Evolutionary conservation across 2,113 vertebrate genomes (phyloP), one percentile per base, ranked within the genome.

Genomic region (Capreolus pygargus): DNA sequence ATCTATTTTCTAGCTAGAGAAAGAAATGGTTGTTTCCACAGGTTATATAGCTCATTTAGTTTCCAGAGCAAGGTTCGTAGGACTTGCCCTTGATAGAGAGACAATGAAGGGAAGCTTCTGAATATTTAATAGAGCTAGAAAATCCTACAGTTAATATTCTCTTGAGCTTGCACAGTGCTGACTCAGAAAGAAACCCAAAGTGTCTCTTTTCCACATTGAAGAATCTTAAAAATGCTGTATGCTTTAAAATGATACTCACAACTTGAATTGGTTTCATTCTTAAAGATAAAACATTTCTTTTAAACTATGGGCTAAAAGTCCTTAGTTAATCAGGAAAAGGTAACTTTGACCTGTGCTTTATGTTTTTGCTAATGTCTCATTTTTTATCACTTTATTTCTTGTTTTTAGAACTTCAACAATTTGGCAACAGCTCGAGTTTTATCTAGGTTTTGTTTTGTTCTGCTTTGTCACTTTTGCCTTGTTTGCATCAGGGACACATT

Each of bases 111-210:
- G 96, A 98, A 97, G 79, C 89, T 91, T 86, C 36, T 99, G 83
- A 98, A 99, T 98, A 98, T 98, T 99, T 98, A 98, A 98, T 98
- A 97, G 84, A 27, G 87, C 85, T 98, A 98, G 88, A 96, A 98
- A 98, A 98, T 97, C 95, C 94, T 98, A 96, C 82, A 97, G 98
- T 95, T 98, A 97, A 98, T 98, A 98, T 98, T 97, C 97, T 98
- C 96, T 98, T 95, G 94, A 93, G 93, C 13, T 98, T 94, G 52
- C 86, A 96, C 21, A 93, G 92, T 94, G 94, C 5, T 98, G 45
- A 92, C 70, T 97, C 96, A 90, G 95, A 98, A 95, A 93, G 57
- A 98, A 96, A 94, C 55, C 58, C 94, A 94, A 87, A 0, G 85
- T 54, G 0, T 47, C 92, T 57, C 28, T 97, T 96, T 98, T 91